Base-by-base conservation (phyloP, 1,140 invertebrate species). In the Oncopeltus fasciatus region DNA sequence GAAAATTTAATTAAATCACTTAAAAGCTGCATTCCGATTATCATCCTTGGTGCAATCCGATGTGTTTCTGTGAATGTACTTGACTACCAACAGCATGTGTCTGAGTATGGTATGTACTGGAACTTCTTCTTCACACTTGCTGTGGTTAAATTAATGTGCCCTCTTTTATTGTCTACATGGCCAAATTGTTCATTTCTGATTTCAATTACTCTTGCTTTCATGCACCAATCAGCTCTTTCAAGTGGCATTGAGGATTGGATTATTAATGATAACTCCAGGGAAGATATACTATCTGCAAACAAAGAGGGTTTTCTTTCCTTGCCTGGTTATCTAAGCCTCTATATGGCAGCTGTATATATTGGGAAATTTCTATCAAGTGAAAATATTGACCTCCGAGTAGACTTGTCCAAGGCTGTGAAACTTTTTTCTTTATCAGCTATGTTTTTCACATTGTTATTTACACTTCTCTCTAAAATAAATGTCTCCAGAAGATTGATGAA, bases 61-160 rank as follows among this genome's bases (percentile, higher is more conserved):
- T 82, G 78, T 63, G 28, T 83, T 1, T 72, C 81, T n/a, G 74
- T 85, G 12, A 81, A 81, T 69, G 69, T 77, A 62, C 72, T 84
- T 2, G 80, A 88, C 61, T 98, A 98, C 74, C 86, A 92, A 60
- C 83, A 88, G 69, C 87, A 93, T 73, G 79, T 90, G 0, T 81
- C 83, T 5, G 95, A 98, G 71, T 98, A 98, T 78, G 95, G 95
- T 2, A 78, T 87, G 4, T 93, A 97, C 75, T 95, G 94, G 90
- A 98, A 98, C 73, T 98, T 98, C 72, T 98, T 97, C 71, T 84
- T 95, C 62, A 96, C 92, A 1, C 72, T 98, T 38, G 90, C 88
- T 26, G 74, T 86, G 47, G 84, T 90, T 4, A 93, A 91, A 78
- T 70, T 93, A 0, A 69, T 88, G 21, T 81, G 81, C 24, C 80